Percentiles rank a stretch among this genome's conserved stretches.
These are phyloP conservation scores for Escarpia spicata DNA, from an alignment of 2,888 invertebrate species.

Conservation along the genomic window DNA sequence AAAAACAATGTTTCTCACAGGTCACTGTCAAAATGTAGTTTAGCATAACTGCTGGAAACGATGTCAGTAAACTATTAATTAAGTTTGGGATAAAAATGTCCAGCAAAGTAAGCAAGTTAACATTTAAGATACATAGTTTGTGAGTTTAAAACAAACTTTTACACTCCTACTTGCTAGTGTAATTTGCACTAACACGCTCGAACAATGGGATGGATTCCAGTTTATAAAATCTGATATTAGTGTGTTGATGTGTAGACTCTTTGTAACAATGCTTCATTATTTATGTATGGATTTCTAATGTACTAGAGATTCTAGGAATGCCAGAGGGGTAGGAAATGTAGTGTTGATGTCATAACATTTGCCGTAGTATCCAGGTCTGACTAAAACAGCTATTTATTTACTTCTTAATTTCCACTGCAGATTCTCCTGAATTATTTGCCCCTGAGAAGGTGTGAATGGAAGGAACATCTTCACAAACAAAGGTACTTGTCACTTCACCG, in stretches of 20 bases:
- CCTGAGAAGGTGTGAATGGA: constrained; percentile 75
- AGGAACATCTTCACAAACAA: constrained; percentile 77
- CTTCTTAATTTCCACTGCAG: constrained; percentile 45
- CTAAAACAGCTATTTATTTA: not conserved
- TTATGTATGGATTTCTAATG: no score
- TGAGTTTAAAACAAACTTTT: not conserved
- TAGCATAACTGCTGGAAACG: no score
- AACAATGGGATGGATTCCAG: no score
- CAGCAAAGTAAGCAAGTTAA: not conserved
- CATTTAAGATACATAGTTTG: not conserved
- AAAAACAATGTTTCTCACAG: not conserved
- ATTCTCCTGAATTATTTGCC: constrained; percentile 87
- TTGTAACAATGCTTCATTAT: no score
- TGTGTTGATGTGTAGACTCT: no score
- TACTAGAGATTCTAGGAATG: no score
- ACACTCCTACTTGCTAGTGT: not conserved
- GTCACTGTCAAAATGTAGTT: no score
- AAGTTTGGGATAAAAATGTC: not conserved
- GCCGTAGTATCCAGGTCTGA: not conserved
- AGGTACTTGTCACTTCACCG: constrained; percentile 64
- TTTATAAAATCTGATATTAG: no score
- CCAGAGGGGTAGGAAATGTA: no score
- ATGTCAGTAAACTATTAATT: not conserved
- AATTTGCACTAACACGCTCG: no score
- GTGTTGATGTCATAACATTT: not conserved